These are phyloP conservation scores for Mungos mungo DNA, from an alignment of 2,113 vertebrate species.

Conservation along the genomic window DNA sequence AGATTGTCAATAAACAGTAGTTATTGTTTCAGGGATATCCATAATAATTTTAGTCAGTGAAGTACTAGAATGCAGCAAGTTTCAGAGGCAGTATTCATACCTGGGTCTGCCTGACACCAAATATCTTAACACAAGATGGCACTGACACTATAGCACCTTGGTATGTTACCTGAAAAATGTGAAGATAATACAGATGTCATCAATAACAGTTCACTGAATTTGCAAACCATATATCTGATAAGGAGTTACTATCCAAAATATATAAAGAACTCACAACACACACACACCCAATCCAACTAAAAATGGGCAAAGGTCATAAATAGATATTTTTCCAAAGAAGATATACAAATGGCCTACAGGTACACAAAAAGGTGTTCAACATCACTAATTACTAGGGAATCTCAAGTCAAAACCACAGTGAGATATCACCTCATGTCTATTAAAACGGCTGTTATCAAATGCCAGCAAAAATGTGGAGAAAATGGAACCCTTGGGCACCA, in stretches of 20 bases:
- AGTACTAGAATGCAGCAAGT: not conserved
- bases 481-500: not conserved
- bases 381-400: not conserved
- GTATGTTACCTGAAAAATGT: not conserved
- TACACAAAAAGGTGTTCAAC: not conserved
- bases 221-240: not conserved
- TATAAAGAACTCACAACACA: not conserved
- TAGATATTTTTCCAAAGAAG: not conserved
- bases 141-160: not conserved
- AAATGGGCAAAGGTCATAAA: not conserved
- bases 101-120: not conserved
- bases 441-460: not conserved
- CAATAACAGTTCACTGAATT: not conserved
- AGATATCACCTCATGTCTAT: not conserved
- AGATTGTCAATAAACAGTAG: not conserved
- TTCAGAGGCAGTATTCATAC: not conserved
- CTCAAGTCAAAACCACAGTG: not conserved
- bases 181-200: not conserved
- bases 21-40: not conserved
- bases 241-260: not conserved
- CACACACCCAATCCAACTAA: not conserved
- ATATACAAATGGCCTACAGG: not conserved
- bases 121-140: not conserved
- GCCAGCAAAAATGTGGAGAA: not conserved
- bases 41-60: conserved; percentile 4